Evolutionary conservation across 1,140 invertebrate genomes (phyloP), one percentile per base, ranked within the genome.

Genomic region (Heliothis subflexa): DNA sequence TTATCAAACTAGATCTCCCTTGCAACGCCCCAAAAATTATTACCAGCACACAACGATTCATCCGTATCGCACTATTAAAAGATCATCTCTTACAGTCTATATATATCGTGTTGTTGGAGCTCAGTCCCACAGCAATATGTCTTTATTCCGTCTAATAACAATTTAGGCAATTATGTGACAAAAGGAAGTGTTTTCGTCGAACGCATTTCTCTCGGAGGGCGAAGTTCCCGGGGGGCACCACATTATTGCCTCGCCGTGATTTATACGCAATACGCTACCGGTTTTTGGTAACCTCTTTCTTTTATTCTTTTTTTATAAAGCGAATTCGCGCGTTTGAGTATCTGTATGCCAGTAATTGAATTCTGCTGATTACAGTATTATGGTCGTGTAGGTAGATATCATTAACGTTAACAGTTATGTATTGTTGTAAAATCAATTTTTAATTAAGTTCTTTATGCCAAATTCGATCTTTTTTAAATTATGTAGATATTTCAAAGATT

Each of bases 141-240:
- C 92, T 94, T 89, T 92, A 93, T 94, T 92, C 88, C 84, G 82
- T 88, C 90, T 94, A 94, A 94, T 93, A 93, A 92, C 92, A 92
- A 93, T 93, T 93, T 92, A 83, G 89, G 86, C 89, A 88, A 93
- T 91, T 93, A 93, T 89, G 89, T 92, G 91, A 93, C 92, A 92
- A 89, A 91, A 89, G 92, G 91, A 93, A 92, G 89, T 89, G 88
- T 92, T 89, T 86, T 86, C 88, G 87, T 88, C 88, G 88, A 66
- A 73, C 81, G 76, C 86, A 87, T 89, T 88, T 86, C 86, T 86
- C 85, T 84, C 72, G 25, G 61, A 47, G 68, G 64, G 77, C 50
- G 62, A 78, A 71, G 77, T 21, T 87, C 86, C 85, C 89, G 83
- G 86, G 84, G 89, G 84, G 74, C 55, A 84, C 89, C 90, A 88